Conservation (phyloP, 2,888 invertebrate genomes). For the Dolichomitus sp. region DNA sequence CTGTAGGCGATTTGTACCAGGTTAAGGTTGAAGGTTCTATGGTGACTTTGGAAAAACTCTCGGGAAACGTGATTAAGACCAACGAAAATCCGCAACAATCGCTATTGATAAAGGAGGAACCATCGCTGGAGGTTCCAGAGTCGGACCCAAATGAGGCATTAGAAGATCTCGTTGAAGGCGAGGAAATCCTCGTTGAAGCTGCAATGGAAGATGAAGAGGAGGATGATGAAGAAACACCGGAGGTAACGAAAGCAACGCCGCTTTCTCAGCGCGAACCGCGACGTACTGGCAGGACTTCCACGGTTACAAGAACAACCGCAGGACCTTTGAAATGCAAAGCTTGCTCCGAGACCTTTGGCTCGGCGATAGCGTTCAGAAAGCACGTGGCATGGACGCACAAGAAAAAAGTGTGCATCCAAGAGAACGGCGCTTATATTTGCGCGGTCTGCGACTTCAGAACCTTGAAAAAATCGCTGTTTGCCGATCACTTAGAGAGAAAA, state of each 20-base stretch:
- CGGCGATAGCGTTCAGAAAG: slow-evolving; percentile 79
- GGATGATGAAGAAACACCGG: background rate
- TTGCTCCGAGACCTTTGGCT: slow-evolving; percentile 81
- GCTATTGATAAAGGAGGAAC: slow-evolving; percentile 39
- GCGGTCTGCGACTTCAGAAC: slow-evolving; percentile 83
- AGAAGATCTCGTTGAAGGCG: slow-evolving; percentile 37
- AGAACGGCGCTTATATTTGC: slow-evolving; percentile 82
- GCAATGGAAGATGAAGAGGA: slow-evolving; percentile 52
- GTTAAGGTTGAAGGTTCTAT: slow-evolving; percentile 79
- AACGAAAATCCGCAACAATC: background rate
- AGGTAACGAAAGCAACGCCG: background rate
- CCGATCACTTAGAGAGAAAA: slow-evolving; percentile 80
- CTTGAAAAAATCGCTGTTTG: slow-evolving; percentile 80
- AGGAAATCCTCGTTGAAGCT: slow-evolving; percentile 55
- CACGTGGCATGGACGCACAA: slow-evolving; percentile 84
- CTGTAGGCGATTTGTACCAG: slow-evolving; percentile 77
- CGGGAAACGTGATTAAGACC: slow-evolving; percentile 51
- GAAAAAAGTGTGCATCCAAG: slow-evolving; percentile 82
- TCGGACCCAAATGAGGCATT: slow-evolving; percentile 33
- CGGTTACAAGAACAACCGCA: slow-evolving; percentile 1
- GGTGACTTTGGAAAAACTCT: slow-evolving; percentile 79
- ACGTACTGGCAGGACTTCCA: background rate
- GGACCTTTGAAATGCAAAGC: slow-evolving; percentile 79
- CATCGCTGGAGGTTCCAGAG: slow-evolving; percentile 44
- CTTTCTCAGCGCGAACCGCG: slow-evolving; percentile 12